These are phyloP conservation scores for Ageneiosus marmoratus DNA, from an alignment of 2,113 vertebrate genomes.

Conservation along the genomic window DNA sequence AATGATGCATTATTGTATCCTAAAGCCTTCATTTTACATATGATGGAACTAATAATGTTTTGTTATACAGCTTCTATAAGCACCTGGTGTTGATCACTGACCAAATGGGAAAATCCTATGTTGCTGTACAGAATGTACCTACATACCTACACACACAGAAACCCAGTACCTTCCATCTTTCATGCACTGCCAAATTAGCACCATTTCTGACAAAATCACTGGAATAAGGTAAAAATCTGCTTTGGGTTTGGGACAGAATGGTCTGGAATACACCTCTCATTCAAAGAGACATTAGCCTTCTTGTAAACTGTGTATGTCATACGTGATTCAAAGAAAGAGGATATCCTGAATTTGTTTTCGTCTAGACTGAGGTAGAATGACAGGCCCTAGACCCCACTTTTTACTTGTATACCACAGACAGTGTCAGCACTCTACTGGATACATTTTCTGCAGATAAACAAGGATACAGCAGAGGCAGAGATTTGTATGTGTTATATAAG, in stretches of 20 bases:
- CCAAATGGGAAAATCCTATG: constrained; percentile 57
- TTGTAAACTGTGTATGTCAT: constrained; percentile 20
- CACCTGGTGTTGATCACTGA: constrained; percentile 68
- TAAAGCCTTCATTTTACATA: constrained; percentile 56
- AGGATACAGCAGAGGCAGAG: background rate
- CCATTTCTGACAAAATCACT: constrained; percentile 57
- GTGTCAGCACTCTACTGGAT: background rate
- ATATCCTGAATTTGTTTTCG: constrained; percentile 12
- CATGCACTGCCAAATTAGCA: constrained; percentile 56
- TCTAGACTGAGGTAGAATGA: background rate
- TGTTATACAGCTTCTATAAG: constrained; percentile 25
- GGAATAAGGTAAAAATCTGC: constrained; percentile 60
- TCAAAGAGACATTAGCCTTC: constrained; percentile 44
- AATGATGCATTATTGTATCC: constrained; percentile 50
- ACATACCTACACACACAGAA: constrained; percentile 47
- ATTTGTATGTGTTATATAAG: background rate
- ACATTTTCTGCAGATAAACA: background rate
- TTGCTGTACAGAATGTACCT: constrained; percentile 30
- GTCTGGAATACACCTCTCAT: constrained; percentile 56
- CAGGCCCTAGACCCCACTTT: no score
- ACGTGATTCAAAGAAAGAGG: background rate
- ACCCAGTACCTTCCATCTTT: constrained; percentile 50
- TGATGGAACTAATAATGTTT: constrained; percentile 59
- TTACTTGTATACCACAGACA: background rate
- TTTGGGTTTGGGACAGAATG: constrained; percentile 30